Base-by-base conservation (phyloP, 53 echinoderm and acorn worm genomes). In the Pentamera pediparva region DNA sequence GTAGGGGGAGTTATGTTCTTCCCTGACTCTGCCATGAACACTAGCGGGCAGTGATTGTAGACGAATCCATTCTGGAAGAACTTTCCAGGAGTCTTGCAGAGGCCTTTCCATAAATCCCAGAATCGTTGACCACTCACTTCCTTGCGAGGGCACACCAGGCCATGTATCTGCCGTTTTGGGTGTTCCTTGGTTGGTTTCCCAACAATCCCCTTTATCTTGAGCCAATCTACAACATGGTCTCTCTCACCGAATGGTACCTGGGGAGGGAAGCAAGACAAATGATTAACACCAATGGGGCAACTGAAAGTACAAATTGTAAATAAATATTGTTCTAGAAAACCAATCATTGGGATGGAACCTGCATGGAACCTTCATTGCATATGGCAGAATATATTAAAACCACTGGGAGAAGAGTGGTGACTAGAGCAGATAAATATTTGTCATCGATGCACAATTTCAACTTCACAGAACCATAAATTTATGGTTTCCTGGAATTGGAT, bases 231-330 rank as follows among this genome's bases (percentile, higher is more conserved):
- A 13, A 88, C 90, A 75, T 80, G 85, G 55, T 79, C 83, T 29
- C 76, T 76, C 61, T 98, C 98, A 67, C 98, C 98, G 82, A 98
- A 98, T 7, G 98, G 98, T 24, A 98, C 98, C 98, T 98, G 61
- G 11, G 5, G 26, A 45, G 18, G 29, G 58, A 61, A 59, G n/a
- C n/a, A n/a, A 37, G 15, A 47, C 10, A 0, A 0, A 63, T 34
- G 26, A 9, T 9, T 25, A 57, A 27, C 58, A 1, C 22, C 12
- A 22, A 0, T 12, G 22, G 22, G 28, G 22, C 15, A 20, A 18
- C 11, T 22, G 22, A n/a, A n/a, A n/a, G n/a, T n/a, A n/a, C n/a
- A n/a, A n/a, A n/a, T n/a, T n/a, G n/a, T n/a, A n/a, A n/a, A n/a
- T n/a, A n/a, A n/a, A n/a, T n/a, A n/a, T n/a, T n/a, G n/a, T n/a